Conservation (phyloP, 2,888 invertebrate genomes). For the Chloroclysta siterata region DNA sequence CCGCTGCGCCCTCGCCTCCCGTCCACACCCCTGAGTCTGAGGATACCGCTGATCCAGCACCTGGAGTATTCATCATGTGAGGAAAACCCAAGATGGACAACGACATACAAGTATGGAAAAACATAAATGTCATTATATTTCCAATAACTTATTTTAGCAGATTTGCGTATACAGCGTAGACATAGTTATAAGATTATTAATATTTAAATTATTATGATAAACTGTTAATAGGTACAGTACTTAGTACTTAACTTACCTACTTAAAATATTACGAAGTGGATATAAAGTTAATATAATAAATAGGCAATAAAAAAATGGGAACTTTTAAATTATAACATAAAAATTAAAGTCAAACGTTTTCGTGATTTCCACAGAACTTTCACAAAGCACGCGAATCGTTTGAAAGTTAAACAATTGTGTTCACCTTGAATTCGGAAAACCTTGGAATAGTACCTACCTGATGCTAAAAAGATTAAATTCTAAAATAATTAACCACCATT, state of each 20-base stretch:
- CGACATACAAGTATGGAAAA: neutral
- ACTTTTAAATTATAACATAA: neutral
- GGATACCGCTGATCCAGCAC: conserved; percentile 85
- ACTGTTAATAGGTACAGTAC: no score
- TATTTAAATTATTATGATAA: no score
- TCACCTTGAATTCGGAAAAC: conserved; percentile 28
- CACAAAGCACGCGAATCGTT: conserved; percentile 34
- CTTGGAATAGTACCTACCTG: conserved; percentile 12
- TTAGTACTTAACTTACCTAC: no score
- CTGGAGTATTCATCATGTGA: neutral
- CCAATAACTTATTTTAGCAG: no score
- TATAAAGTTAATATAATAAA: no score
- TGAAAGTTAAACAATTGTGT: conserved; percentile 23
- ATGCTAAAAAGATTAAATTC: neutral
- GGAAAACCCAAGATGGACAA: neutral
- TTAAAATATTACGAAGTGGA: no score
- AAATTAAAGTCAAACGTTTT: conserved; percentile 12
- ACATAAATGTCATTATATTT: no score
- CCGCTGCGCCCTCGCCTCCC: conserved; percentile 63
- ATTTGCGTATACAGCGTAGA: no score
- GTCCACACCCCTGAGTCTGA: conserved; percentile 88
- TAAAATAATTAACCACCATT: neutral
- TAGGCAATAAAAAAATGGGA: no score
- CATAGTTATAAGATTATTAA: no score
- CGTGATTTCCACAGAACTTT: conserved; percentile 16